Percentiles rank a stretch among this genome's conserved stretches.
These are phyloP conservation scores for Phalacrocorax pelagicus DNA, from an alignment of 2,113 vertebrate genomes.

Conservation along the genomic window DNA sequence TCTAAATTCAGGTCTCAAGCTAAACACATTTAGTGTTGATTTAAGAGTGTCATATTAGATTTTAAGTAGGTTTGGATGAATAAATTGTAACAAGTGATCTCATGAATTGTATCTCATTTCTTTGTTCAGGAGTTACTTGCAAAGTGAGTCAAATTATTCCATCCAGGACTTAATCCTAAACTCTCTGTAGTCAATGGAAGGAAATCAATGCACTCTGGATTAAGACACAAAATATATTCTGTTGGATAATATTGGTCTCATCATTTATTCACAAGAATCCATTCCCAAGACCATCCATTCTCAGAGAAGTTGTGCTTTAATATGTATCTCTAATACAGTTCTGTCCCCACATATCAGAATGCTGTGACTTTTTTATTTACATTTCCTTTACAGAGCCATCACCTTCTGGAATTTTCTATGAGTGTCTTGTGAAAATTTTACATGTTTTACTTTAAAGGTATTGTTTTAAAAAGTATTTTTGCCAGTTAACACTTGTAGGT, in stretches of 20 bases:
- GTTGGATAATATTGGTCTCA: background rate
- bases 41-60: background rate
- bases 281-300: background rate
- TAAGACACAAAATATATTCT: background rate
- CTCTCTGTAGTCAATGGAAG: background rate
- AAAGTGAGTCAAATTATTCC: background rate
- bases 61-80: background rate
- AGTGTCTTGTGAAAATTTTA: background rate
- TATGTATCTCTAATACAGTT: background rate
- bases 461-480: background rate
- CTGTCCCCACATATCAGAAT: background rate
- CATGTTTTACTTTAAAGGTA: background rate
- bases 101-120: background rate
- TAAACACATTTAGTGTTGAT: background rate
- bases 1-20: background rate
- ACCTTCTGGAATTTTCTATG: background rate
- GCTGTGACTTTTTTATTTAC: background rate
- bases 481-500: background rate
- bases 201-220: background rate
- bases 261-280: background rate
- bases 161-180: background rate
- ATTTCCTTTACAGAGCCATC: background rate
- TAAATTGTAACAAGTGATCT: background rate
- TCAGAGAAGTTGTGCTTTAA: background rate
- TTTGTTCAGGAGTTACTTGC: background rate